These are phyloP conservation scores for Agrochola litura DNA, from an alignment of 2,888 invertebrate species.

Conservation along the genomic window DNA sequence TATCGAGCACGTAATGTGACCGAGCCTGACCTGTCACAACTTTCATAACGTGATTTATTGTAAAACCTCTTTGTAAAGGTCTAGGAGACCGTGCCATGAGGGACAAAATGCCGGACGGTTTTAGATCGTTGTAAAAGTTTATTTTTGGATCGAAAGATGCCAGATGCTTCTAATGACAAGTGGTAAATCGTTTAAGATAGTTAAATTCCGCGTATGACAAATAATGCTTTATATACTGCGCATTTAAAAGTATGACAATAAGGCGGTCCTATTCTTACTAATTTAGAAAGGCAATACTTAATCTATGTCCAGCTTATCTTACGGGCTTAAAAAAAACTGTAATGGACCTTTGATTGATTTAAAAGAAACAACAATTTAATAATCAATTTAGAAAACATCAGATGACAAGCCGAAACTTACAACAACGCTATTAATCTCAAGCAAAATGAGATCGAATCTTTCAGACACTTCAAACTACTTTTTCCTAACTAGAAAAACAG, in stretches of 20 bases:
- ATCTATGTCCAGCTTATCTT: not conserved
- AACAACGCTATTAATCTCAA: conserved; percentile 34
- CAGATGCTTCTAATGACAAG: conserved; percentile 47
- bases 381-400: conserved; percentile 3
- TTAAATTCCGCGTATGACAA: conserved; percentile 14
- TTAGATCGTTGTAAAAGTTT: conserved; percentile 39
- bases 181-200: conserved; percentile 41
- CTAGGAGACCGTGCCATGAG: conserved; percentile 34
- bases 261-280: too few species aligned
- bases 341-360: not conserved
- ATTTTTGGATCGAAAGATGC: conserved; percentile 41
- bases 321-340: not conserved
- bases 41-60: conserved; percentile 60
- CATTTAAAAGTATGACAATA: not conserved
- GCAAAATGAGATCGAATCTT: conserved; percentile 40
- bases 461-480: conserved; percentile 28
- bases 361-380: not conserved
- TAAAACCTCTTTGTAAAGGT: conserved; percentile 48
- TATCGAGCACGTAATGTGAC: conserved; percentile 57
- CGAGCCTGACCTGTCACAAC: conserved; percentile 65
- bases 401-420: conserved; percentile 23
- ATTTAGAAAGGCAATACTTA: not conserved
- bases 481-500: conserved; percentile 39
- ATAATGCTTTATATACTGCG: not conserved
- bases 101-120: conserved; percentile 34